Percentiles rank a stretch among this genome's conserved stretches.
Evolutionary conservation across 92 coral and sea anemone genomes (phyloP).

Genomic region (Galaxea fascicularis): DNA sequence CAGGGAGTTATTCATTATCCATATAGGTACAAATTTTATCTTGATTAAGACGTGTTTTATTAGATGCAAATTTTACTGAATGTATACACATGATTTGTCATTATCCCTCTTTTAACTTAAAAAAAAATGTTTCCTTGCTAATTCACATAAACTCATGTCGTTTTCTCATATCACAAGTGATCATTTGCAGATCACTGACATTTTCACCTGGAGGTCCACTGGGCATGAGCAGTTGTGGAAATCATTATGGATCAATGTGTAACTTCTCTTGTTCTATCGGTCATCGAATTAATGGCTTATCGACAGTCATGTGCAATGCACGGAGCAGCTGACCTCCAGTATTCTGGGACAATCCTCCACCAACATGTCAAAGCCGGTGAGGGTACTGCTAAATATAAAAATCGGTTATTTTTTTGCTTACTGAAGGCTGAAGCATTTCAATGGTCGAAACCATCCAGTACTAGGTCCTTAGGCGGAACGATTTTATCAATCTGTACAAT

Average conservation of each 20-base stretch:
- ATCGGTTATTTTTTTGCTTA: background rate
- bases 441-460: background rate
- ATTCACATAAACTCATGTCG: background rate
- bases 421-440: background rate
- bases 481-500: no score
- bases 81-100: slow-evolving; percentile 25
- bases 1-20: no score
- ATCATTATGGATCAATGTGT: slow-evolving; percentile 30
- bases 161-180: background rate
- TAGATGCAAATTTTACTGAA: background rate
- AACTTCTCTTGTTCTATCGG: slow-evolving; percentile 36
- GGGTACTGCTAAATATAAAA: background rate
- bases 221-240: slow-evolving; percentile 16
- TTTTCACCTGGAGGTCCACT: slow-evolving; percentile 24
- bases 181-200: slow-evolving; percentile 32
- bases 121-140: background rate
- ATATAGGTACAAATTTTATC: no score
- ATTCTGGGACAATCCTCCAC: slow-evolving; percentile 7
- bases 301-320: slow-evolving; percentile 10
- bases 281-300: slow-evolving; percentile 26
- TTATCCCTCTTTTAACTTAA: no score
- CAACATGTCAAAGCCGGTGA: background rate
- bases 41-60: no score
- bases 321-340: slow-evolving; percentile 17
- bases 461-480: no score